These are phyloP conservation scores for Nothoprocta pentlandii DNA, from an alignment of 2,113 vertebrate species.

Conservation along the genomic window DNA sequence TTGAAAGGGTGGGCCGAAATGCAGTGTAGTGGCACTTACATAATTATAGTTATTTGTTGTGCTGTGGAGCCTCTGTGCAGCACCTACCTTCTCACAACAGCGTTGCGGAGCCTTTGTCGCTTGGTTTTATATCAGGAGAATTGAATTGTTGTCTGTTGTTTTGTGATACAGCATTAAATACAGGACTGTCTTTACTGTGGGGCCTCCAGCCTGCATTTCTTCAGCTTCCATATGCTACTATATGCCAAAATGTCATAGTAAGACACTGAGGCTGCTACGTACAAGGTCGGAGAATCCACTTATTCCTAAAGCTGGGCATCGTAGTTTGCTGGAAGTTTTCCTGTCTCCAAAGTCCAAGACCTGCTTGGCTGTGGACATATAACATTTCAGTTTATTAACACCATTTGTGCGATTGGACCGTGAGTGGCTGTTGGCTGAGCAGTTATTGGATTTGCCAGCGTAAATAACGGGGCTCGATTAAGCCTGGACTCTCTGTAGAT, in stretches of 20 bases:
- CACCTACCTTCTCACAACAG: no score
- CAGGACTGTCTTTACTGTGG: neutral
- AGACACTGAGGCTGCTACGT: neutral
- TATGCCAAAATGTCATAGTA: neutral
- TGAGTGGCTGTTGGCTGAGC: conserved; percentile 49
- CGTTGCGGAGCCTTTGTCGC: no score
- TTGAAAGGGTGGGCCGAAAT: neutral
- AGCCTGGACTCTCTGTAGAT: conserved; percentile 14
- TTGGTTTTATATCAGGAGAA: neutral
- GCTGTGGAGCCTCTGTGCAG: no score
- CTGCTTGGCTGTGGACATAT: neutral
- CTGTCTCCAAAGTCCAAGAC: neutral
- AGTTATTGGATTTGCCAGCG: conserved; percentile 55
- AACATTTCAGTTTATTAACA: conserved; percentile 42
- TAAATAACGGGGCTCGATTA: conserved; percentile 36
- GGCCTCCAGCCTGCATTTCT: neutral
- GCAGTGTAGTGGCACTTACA: neutral
- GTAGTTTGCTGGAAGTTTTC: neutral
- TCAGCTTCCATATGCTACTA: neutral
- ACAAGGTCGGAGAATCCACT: neutral
- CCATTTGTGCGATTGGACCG: conserved; percentile 19
- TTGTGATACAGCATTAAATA: neutral
- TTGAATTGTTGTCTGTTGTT: neutral
- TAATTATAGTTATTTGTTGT: neutral
- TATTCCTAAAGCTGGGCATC: neutral